Base-by-base conservation (phyloP, 2,113 vertebrate species). In the Phycodurus eques region DNA sequence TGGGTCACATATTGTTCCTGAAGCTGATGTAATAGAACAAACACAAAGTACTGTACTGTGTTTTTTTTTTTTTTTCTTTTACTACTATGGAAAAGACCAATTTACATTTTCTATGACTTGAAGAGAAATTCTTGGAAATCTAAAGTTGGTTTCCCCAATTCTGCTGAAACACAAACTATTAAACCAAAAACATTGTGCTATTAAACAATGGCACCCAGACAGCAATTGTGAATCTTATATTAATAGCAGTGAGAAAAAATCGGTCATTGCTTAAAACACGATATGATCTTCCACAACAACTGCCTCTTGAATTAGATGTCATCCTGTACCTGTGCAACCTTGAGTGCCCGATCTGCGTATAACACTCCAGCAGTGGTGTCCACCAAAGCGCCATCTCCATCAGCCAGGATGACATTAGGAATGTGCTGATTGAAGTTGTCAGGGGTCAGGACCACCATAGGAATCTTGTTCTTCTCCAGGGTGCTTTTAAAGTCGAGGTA, bases 321-420 rank as follows among this genome's bases (percentile, higher is more conserved):
- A 43, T 12, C 61, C n/a, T 42, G 72, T 83, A 98, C 97, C 96
- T 98, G 97, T 6, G 91, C 93, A 0, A 85, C 85, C 68, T 73
- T 85, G 67, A 98, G 93, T 0, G 94, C 94, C n/a, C 94, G 93
- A 74, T 95, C 93, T 0, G 97, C 96, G 0, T 89, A 94, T 80
- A 99, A 89, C 69, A 98, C 82, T 10, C 96, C 97, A 0, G 89
- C 96, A 0, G 83, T 92, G 43, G 33, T 54, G 0, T 99, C 98
- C 59, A 94, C 63, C 54, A 96, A 0, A 0, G 94, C 96, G 53
- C 72, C 91, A 22, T 96, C 88, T 0, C 92, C 95, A 0, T 77
- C 11, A 0, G 76, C 27, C 57, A 95, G 73, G 9, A 0, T 80
- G 49, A 98, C 81, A n/a, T 92, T 85, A 0, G 96, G 94, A 74